Conservation (phyloP, 2,113 vertebrate species). For the Lethenteron camtschaticum region DNA sequence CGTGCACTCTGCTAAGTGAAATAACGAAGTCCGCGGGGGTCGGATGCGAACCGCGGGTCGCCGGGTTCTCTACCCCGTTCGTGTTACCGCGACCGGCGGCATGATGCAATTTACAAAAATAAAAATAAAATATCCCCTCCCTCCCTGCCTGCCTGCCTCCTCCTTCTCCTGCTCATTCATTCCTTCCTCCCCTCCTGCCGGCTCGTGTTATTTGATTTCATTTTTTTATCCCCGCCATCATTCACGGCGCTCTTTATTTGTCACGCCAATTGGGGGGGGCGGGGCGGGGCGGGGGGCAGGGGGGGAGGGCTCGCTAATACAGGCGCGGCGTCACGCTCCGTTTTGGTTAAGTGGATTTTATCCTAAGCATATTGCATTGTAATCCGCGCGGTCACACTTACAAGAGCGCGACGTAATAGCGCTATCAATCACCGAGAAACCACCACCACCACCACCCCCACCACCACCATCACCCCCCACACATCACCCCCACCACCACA, state of each 20-base stretch:
- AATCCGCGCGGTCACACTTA: conserved; percentile 99
- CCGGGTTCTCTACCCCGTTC: too few relatives aligned
- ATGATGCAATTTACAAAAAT: background rate
- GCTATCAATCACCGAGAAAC: conserved; percentile 99
- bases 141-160: background rate
- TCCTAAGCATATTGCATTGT: conserved; percentile 99
- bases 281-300: too few relatives aligned
- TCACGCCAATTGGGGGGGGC: too few relatives aligned
- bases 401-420: conserved; percentile 99
- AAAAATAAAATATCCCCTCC: background rate
- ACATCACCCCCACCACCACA: background rate
- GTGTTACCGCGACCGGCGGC: too few relatives aligned
- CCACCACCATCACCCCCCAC: background rate
- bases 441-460: conserved; percentile 18
- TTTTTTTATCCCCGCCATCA: too few relatives aligned
- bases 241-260: too few relatives aligned
- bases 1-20: too few relatives aligned
- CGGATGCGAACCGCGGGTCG: too few relatives aligned
- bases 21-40: too few relatives aligned
- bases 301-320: too few relatives aligned
- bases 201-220: background rate
- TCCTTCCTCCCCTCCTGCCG: background rate
- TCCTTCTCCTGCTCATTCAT: background rate
- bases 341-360: conserved; percentile 26
- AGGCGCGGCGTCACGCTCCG: conserved; percentile 2